phyloP scores from a whole-genome alignment of 2,888 invertebrate genomes.

The Noctua pronuba region DNA sequence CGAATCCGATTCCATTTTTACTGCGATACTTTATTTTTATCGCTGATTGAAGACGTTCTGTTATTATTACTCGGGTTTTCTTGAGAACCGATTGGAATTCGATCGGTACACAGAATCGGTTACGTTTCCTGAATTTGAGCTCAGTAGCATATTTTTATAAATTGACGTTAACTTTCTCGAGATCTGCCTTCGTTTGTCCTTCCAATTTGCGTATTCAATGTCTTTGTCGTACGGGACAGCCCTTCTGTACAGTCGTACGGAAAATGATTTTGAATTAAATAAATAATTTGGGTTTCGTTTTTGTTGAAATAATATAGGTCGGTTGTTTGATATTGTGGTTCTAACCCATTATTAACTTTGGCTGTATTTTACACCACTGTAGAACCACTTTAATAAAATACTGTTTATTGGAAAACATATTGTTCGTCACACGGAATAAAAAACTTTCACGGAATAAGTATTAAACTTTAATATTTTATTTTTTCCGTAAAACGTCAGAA shows the following conservation, averaged over 20 bases:
- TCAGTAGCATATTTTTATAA: slow-evolving; percentile 78
- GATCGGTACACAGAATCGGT: slow-evolving; percentile 66
- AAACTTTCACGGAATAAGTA: background rate
- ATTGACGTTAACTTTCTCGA: slow-evolving; percentile 78
- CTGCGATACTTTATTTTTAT: slow-evolving; percentile 87
- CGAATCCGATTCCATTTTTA: slow-evolving; percentile 84
- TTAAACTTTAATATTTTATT: no score
- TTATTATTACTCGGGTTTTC: slow-evolving; percentile 76
- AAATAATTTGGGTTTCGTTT: slow-evolving; percentile 29
- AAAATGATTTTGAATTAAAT: slow-evolving; percentile 55
- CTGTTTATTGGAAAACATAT: background rate
- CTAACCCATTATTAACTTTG: slow-evolving; percentile 30
- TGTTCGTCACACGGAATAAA: background rate
- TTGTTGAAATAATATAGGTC: background rate
- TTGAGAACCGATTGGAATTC: slow-evolving; percentile 70
- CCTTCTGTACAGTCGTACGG: slow-evolving; percentile 42
- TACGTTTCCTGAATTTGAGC: slow-evolving; percentile 71
- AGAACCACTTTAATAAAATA: background rate
- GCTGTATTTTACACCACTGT: background rate
- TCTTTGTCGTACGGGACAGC: slow-evolving; percentile 63
- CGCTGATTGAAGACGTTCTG: slow-evolving; percentile 86
- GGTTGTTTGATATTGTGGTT: background rate
- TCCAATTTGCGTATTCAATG: slow-evolving; percentile 75
- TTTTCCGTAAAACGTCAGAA: no score
- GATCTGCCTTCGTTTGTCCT: slow-evolving; percentile 78